These are phyloP conservation scores for Drosophila pandora DNA, from an alignment of 1,140 invertebrate species.

Conservation along the genomic window DNA sequence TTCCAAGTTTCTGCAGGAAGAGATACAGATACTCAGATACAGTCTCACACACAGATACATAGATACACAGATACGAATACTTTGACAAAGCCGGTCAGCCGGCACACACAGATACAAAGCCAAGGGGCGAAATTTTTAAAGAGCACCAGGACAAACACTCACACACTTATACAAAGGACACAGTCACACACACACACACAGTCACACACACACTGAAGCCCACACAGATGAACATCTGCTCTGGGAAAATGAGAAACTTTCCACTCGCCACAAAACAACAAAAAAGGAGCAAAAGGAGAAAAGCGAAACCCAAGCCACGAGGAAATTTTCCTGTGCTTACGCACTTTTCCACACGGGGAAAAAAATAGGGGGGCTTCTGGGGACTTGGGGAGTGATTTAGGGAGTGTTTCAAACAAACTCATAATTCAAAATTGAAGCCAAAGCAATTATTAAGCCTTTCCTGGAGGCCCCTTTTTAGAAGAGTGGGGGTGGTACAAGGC, in stretches of 20 bases:
- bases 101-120: slow-evolving; percentile 22
- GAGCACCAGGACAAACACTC: slow-evolving; percentile 8
- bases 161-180: slow-evolving; percentile 2
- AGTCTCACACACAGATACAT: slow-evolving; percentile 19
- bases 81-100: slow-evolving; percentile 41
- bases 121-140: slow-evolving; percentile 4
- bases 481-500: neutral
- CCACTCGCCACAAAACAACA: slow-evolving; percentile 5
- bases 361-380: neutral
- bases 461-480: no score
- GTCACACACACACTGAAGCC: neutral
- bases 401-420: no score
- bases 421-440: neutral
- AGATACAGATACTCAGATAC: slow-evolving; percentile 7
- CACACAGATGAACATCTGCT: slow-evolving; percentile 8
- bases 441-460: neutral
- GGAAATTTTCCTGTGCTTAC: slow-evolving; percentile 4
- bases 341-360: slow-evolving; percentile 4
- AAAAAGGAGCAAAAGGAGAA: neutral
- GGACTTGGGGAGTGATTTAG: no score
- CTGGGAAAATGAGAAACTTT: slow-evolving; percentile 10
- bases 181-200: neutral
- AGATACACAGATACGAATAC: slow-evolving; percentile 15
- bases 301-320: slow-evolving; percentile 6
- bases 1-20: slow-evolving; percentile 22